Conservation (phyloP, 2,797 vertebrate genomes). For the Coranthus polyacanthus region DNA sequence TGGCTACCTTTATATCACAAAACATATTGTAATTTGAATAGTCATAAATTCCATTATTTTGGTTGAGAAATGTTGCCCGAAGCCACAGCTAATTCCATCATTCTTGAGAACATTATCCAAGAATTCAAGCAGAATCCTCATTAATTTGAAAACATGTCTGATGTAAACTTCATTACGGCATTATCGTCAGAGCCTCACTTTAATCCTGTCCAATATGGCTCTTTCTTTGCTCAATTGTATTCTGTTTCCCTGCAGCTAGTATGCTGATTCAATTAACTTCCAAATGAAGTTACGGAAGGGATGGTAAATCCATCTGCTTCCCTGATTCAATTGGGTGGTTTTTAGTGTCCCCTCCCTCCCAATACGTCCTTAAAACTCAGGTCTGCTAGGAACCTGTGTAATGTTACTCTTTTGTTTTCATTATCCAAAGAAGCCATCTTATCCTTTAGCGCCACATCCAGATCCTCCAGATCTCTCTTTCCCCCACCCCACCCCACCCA, state of each 20-base stretch:
- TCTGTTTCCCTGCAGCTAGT: conserved; percentile 74
- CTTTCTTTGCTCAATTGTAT: conserved; percentile 69
- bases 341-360: conserved; percentile 55
- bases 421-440: conserved; percentile 74
- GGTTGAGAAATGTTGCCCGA: conserved; percentile 17
- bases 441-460: conserved; percentile 58
- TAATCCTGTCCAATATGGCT: conserved; percentile 61
- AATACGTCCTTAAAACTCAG: conserved; percentile 48
- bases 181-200: conserved; percentile 64
- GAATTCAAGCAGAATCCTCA: conserved; percentile 40
- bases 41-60: conserved; percentile 20
- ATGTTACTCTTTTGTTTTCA: conserved; percentile 64
- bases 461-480: conserved; percentile 27
- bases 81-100: conserved; percentile 34
- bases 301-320: conserved; percentile 73
- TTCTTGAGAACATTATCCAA: conserved; percentile 47
- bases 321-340: conserved; percentile 67
- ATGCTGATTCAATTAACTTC: conserved; percentile 78
- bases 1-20: conserved; percentile 1
- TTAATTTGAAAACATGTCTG: conserved; percentile 59
- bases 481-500: conserved; percentile 23
- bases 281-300: conserved; percentile 77
- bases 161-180: conserved; percentile 66
- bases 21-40: conserved; percentile 14
- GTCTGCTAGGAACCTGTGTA: conserved; percentile 56